A percentile compares a stretch with the other conserved stretches of the same genome.
These are phyloP conservation scores for Oxyura jamaicensis DNA, from an alignment of 2,113 vertebrate species.

Conservation along the genomic window DNA sequence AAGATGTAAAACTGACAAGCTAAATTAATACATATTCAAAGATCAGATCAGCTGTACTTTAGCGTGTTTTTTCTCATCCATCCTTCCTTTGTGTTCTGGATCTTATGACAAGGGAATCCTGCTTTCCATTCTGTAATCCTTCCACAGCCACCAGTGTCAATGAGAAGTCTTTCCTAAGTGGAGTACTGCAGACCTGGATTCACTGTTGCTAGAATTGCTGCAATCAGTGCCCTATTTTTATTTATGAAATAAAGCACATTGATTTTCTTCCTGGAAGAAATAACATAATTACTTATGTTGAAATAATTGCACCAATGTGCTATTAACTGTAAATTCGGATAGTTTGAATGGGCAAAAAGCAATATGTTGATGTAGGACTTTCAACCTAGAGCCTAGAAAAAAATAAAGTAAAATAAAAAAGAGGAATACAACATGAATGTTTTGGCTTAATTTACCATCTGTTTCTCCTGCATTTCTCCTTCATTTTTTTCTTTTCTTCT, in stretches of 20 bases:
- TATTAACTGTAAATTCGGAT: background rate
- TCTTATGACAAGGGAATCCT: background rate
- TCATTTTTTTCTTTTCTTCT: background rate
- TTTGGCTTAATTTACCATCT: background rate
- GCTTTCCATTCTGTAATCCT: fast-evolving
- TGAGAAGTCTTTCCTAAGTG: background rate
- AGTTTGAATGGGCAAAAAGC: background rate
- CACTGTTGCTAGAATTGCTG: background rate
- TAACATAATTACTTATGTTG: background rate
- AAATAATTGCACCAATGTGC: background rate
- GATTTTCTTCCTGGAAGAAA: background rate
- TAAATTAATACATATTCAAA: background rate
- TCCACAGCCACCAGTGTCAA: background rate
- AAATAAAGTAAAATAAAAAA: background rate
- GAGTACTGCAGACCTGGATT: background rate
- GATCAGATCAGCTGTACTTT: background rate
- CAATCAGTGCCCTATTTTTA: background rate
- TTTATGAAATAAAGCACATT: background rate
- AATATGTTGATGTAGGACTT: background rate
- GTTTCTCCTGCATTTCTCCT: background rate
- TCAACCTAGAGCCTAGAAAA: background rate
- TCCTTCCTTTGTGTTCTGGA: background rate
- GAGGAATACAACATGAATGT: background rate
- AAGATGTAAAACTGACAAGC: background rate
- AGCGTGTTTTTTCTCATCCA: background rate